Evolutionary conservation across 2,888 invertebrate species (phyloP).

Genomic region (Microplitis deprimator): DNA sequence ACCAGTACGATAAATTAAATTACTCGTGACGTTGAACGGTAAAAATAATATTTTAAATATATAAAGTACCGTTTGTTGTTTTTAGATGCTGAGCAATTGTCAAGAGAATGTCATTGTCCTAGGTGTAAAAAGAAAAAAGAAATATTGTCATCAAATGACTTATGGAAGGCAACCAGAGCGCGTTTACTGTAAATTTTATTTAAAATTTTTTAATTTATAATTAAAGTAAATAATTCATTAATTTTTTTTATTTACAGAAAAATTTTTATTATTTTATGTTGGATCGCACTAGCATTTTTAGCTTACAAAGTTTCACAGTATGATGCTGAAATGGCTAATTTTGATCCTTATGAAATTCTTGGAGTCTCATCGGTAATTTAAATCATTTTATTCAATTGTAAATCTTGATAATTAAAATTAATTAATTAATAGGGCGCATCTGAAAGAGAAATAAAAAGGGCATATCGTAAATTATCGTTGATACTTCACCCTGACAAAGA

Average conservation of each 20-base stretch:
- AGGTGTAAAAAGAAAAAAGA: conserved; percentile 89
- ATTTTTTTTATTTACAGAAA: conserved; percentile 75
- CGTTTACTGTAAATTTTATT: conserved; percentile 75
- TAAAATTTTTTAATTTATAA: conserved; percentile 16
- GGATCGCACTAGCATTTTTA: conserved; percentile 85
- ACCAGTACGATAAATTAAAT: too few species aligned
- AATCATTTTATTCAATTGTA: conserved; percentile 7
- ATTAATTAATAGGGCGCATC: conserved; percentile 79
- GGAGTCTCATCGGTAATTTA: conserved; percentile 82
- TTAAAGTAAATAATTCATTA: conserved; percentile 11
- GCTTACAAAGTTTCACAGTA: conserved; percentile 96
- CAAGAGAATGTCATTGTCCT: conserved; percentile 90
- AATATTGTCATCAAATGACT: conserved; percentile 87
- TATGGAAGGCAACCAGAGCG: conserved; percentile 88
- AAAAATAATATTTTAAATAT: neutral
- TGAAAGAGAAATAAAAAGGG: conserved; percentile 92
- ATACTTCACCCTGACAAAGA: conserved; percentile 98
- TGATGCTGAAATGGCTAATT: conserved; percentile 98
- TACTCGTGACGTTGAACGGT: neutral
- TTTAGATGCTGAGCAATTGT: conserved; percentile 83
- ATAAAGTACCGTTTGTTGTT: conserved; percentile 50
- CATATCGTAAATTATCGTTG: conserved; percentile 93
- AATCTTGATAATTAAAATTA: neutral
- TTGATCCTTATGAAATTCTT: conserved; percentile 98
- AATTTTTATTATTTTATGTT: conserved; percentile 84